Evolutionary conservation across 2,888 invertebrate genomes (phyloP).

Genomic region (Tinea semifulvella): DNA sequence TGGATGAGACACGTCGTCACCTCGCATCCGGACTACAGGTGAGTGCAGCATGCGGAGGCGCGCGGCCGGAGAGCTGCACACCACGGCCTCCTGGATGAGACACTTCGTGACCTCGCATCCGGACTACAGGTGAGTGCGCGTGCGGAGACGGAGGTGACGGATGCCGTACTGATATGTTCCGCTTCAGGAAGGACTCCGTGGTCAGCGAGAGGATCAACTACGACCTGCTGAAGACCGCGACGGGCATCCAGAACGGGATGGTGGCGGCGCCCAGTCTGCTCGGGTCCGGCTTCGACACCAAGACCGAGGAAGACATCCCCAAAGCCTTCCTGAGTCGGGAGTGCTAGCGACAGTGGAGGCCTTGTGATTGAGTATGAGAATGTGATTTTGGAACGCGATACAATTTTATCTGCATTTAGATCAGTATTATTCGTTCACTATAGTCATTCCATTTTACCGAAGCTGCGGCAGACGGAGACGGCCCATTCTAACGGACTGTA

Average conservation of each 20-base stretch:
- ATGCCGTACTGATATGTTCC: too few relatives aligned
- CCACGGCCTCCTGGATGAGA: slow-evolving; percentile 95
- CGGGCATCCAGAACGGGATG: slow-evolving; percentile 76
- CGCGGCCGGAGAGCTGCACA: slow-evolving; percentile 88
- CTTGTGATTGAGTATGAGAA: too few relatives aligned
- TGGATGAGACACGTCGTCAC: slow-evolving; percentile 94
- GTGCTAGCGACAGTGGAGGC: slow-evolving; percentile 28
- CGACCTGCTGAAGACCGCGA: slow-evolving; percentile 82
- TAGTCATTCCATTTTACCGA: slow-evolving; percentile 11
- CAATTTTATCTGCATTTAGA: not conserved
- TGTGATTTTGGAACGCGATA: too few relatives aligned
- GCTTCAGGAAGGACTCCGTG: slow-evolving; percentile 82
- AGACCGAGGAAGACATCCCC: slow-evolving; percentile 88
- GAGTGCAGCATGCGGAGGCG: slow-evolving; percentile 79
- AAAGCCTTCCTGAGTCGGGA: slow-evolving; percentile 70
- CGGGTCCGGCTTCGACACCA: slow-evolving; percentile 77
- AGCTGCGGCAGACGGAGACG: too few relatives aligned
- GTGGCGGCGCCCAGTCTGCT: slow-evolving; percentile 78
- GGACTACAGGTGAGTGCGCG: slow-evolving; percentile 83
- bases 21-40: slow-evolving; percentile 91
- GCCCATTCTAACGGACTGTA: too few relatives aligned
- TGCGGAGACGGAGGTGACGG: too few relatives aligned
- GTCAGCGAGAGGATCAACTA: slow-evolving; percentile 91
- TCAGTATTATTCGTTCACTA: slow-evolving; percentile 1
- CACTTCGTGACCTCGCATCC: slow-evolving; percentile 89